Conservation (phyloP, 2,888 invertebrate species). For the Habrosyne pyritoides region DNA sequence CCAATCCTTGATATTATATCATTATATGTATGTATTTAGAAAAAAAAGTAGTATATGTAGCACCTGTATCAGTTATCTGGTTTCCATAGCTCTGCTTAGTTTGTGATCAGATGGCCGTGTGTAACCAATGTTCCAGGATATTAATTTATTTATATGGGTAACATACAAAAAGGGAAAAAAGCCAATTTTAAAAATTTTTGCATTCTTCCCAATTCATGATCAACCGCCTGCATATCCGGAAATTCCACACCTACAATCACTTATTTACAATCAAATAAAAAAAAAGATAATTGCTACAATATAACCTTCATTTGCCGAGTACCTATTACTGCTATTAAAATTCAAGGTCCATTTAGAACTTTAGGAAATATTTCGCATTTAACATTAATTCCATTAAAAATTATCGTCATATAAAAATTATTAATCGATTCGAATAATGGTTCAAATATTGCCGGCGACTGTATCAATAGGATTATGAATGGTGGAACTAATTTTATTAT, state of each 20-base stretch:
- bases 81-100: too few relatives aligned
- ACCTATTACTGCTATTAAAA: slow-evolving; percentile 48
- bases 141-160: too few relatives aligned
- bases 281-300: slow-evolving; percentile 23
- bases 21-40: too few relatives aligned
- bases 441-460: slow-evolving; percentile 27
- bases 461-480: slow-evolving; percentile 41
- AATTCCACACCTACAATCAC: background rate
- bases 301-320: slow-evolving; percentile 17
- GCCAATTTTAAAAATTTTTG: too few relatives aligned
- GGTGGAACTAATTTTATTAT: slow-evolving; percentile 58
- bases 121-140: too few relatives aligned
- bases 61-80: too few relatives aligned
- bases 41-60: too few relatives aligned
- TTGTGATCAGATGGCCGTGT: too few relatives aligned
- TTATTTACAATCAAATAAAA: slow-evolving; percentile 19
- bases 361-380: slow-evolving; percentile 55
- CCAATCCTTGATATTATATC: background rate
- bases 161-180: too few relatives aligned
- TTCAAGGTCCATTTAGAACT: slow-evolving; percentile 54
- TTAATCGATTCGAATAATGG: slow-evolving; percentile 39
- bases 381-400: slow-evolving; percentile 28
- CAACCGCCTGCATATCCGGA: background rate
- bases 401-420: slow-evolving; percentile 33
- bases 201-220: background rate